These are phyloP conservation scores for Melanotaenia trifasciata DNA, from an alignment of 2,797 vertebrate genomes.

Conservation along the genomic window DNA sequence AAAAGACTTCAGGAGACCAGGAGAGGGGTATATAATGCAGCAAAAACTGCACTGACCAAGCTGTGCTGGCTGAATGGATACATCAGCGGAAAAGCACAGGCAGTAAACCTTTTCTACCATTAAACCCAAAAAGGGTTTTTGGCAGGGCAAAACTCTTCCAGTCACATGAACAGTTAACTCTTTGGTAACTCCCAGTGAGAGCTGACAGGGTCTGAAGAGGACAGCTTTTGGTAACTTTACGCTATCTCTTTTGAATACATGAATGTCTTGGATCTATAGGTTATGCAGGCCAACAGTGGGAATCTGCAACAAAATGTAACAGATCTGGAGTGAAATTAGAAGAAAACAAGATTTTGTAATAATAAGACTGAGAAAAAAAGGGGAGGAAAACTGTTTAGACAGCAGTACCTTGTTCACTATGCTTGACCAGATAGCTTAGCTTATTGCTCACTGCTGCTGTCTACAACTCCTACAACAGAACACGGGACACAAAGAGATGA, in stretches of 20 bases:
- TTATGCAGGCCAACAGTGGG: conserved; percentile 3
- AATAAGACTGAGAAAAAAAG: conserved; percentile 24
- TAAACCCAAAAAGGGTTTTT: neutral
- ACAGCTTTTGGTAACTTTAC: conserved; percentile 3
- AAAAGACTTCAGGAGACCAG: neutral
- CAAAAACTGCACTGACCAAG: neutral
- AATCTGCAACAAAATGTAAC: conserved; percentile 31
- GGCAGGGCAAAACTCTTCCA: neutral
- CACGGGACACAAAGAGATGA: neutral
- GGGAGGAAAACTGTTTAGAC: conserved; percentile 19
- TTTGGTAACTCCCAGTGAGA: conserved; percentile 5
- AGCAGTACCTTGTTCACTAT: conserved; percentile 13
- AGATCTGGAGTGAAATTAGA: conserved; percentile 35
- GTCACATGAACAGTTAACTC: neutral
- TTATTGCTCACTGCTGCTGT: conserved; percentile 14
- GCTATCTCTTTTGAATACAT: conserved; percentile 10
- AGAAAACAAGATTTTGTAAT: conserved; percentile 19
- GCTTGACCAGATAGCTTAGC: neutral
- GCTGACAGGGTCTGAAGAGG: conserved; percentile 2
- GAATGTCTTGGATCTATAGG: conserved; percentile 33
- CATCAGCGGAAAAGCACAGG: neutral
- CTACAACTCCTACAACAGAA: neutral
- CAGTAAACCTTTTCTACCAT: neutral
- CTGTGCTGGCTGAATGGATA: neutral
- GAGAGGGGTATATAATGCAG: neutral